Evolutionary conservation across 2,888 invertebrate genomes (phyloP), one percentile per base, ranked within the genome.

Genomic region (Eutolmus rufibarbis): DNA sequence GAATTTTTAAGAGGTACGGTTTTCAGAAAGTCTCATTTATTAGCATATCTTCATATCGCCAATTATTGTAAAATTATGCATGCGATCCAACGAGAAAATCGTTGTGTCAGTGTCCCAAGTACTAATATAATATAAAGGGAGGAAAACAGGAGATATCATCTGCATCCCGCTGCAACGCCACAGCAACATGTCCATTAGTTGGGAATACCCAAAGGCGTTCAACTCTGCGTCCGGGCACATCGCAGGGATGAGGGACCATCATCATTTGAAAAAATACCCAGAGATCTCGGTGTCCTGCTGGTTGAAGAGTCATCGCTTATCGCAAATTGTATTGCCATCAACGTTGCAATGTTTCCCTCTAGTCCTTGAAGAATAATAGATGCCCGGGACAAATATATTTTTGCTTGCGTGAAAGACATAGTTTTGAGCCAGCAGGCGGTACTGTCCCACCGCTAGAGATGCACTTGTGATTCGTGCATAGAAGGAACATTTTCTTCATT

Each of bases 311-410:
- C 66, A 76, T 76, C 76, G 76, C 37, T 76, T 76, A 76, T 76
- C 37, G 31, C 76, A 76, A 76, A 76, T 76, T 34, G 34, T 37
- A 37, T 37, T 76, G 34, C 37, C 37, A 78, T 78, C 78, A 78
- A 23, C 78, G 37, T 43, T 9, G 40, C 78, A 40, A 78, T 78
- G 37, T 78, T 43, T 37, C 43, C 37, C 23, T 78, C 43, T 43
- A 43, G 43, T 43, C 78, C 37, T 51, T 79, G 23, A 79, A 79
- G 51, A 51, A 79, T 79, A 79, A 79, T 79, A 79, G 79, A 8
- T 79, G 28, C 51, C 28, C 3, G 51, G 51, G 40, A 46, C 79
- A 28, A 31, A 79, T 46, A 43, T 46, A 79, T 28, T 46, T 79
- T 79, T 79, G 51, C 51, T 51, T 79, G 46, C 79, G 51, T 51